Evolutionary conservation across 2,113 vertebrate genomes (phyloP).

Genomic region (Ceyx cyanopectus): DNA sequence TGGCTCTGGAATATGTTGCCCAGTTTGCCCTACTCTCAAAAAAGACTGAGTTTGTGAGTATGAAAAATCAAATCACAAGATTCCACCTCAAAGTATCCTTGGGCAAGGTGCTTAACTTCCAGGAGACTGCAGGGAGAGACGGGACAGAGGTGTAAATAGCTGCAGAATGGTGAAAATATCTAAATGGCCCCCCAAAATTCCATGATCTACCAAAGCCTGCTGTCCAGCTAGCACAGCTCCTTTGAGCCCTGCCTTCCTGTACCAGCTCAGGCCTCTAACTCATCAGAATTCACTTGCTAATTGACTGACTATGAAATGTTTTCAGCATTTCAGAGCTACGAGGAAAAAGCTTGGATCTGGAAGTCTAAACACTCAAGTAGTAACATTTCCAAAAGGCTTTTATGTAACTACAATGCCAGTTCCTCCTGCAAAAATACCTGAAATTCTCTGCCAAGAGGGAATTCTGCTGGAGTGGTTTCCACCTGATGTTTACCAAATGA

Average conservation of each 20-base stretch:
- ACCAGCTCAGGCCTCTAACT: not conserved
- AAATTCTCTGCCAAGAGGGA: not conserved
- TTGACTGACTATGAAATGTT: not conserved
- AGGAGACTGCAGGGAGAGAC: not conserved
- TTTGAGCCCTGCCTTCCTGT: not conserved
- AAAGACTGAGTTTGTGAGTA: not conserved
- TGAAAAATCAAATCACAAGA: not conserved
- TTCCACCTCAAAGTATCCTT: not conserved
- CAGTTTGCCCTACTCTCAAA: not conserved
- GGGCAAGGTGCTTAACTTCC: not conserved
- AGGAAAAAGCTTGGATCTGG: not conserved
- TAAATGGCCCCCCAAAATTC: not conserved
- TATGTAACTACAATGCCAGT: not conserved
- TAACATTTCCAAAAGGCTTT: no score
- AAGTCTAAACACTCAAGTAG: not conserved
- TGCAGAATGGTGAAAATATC: not conserved
- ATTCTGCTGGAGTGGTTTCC: not conserved
- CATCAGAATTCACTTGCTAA: not conserved
- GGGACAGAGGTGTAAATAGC: not conserved
- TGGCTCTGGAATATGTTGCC: not conserved
- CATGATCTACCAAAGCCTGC: not conserved
- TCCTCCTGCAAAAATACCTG: not conserved
- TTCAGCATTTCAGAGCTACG: not conserved
- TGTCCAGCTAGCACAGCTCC: not conserved
- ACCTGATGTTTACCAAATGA: not conserved